These are phyloP conservation scores for Toxostoma redivivum DNA, from an alignment of 2,113 vertebrate genomes.

Conservation along the genomic window DNA sequence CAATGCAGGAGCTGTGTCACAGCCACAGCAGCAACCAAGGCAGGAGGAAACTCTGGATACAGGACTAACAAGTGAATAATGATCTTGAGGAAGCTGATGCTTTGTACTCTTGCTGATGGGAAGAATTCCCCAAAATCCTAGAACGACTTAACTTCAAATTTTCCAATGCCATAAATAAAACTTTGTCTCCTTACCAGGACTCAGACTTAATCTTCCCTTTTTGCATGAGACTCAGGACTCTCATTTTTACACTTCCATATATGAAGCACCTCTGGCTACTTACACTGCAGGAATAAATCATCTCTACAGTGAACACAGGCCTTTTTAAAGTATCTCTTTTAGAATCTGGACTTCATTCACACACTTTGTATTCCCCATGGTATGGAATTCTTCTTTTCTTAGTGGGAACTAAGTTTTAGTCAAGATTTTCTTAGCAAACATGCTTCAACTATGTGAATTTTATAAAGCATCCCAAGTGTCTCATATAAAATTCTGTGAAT, in stretches of 20 bases:
- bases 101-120: not conserved
- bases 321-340: not conserved
- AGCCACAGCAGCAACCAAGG: not conserved
- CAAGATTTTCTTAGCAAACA: not conserved
- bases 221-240: not conserved
- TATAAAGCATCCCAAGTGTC: not conserved
- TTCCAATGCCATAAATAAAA: not conserved
- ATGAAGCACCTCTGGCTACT: not conserved
- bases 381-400: not conserved
- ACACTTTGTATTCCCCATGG: not conserved
- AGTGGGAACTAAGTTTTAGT: not conserved
- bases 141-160: not conserved
- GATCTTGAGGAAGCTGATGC: not conserved
- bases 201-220: not conserved
- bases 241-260: not conserved
- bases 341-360: not conserved
- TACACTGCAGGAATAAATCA: not conserved
- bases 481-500: not conserved
- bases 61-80: not conserved
- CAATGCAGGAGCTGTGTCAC: not conserved
- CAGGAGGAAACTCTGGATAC: not conserved
- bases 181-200: not conserved
- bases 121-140: not conserved
- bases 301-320: not conserved
- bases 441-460: not conserved